Evolutionary conservation across 1,140 invertebrate genomes (phyloP).

Genomic region (Calliphora vicina): DNA sequence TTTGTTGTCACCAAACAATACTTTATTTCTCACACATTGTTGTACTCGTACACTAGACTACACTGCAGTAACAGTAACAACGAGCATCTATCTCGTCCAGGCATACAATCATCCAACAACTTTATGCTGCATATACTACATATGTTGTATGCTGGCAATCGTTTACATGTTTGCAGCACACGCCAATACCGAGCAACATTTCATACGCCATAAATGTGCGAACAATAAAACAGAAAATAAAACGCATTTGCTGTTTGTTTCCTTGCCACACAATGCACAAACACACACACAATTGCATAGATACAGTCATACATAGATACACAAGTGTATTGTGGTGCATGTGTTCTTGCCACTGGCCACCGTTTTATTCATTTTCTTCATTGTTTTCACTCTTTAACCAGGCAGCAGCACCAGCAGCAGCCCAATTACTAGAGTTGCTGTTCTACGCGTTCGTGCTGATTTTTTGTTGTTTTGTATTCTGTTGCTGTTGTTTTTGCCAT

Average conservation of each 20-base stretch:
- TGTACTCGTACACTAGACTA: not conserved
- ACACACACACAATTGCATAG: too few relatives aligned
- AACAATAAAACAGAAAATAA: not conserved
- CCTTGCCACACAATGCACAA: not conserved
- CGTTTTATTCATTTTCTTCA: not conserved
- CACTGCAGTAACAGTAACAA: not conserved
- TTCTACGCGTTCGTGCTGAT: not conserved
- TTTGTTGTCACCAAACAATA: conserved; percentile 33
- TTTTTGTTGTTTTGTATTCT: not conserved
- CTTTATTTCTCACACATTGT: not conserved
- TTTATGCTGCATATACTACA: not conserved
- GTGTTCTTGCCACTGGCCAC: not conserved
- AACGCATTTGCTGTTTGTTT: not conserved
- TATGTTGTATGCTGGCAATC: not conserved
- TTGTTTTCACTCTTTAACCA: not conserved
- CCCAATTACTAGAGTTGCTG: conserved; percentile 6
- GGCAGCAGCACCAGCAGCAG: not conserved
- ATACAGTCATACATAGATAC: too few relatives aligned
- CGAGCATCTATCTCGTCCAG: too few relatives aligned
- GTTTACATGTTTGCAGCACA: conserved; percentile 14
- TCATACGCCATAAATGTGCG: not conserved
- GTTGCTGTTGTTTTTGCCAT: conserved; percentile 16
- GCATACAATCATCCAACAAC: too few relatives aligned
- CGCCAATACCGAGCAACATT: not conserved
- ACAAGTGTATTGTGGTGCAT: not conserved